A percentile compares a stretch with the other conserved stretches of the same genome.
Conservation (phyloP, 2,113 vertebrate genomes). For the Acanthochromis polyacanthus region DNA sequence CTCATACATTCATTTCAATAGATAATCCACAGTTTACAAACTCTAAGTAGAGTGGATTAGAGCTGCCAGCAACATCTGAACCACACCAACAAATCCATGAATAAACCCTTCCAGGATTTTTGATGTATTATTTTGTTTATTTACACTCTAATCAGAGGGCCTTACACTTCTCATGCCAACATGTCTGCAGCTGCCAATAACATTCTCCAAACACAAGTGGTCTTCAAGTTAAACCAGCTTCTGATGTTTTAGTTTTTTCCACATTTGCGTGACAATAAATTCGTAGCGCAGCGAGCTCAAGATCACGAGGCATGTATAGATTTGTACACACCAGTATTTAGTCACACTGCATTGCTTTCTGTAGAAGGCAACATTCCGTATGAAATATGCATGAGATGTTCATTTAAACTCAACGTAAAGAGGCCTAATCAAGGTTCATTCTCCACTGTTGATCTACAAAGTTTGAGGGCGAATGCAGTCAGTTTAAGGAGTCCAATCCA, state of each 20-base stretch:
- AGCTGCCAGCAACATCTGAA: conserved; percentile 39
- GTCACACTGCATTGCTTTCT: background rate
- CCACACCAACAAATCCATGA: background rate
- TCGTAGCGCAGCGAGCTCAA: background rate
- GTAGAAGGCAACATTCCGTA: conserved; percentile 3
- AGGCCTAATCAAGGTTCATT: conserved; percentile 2
- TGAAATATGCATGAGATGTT: conserved; percentile 18
- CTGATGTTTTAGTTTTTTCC: background rate
- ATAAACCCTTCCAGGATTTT: background rate
- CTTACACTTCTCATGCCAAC: conserved; percentile 3
- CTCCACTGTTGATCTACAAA: background rate
- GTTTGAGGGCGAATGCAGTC: conserved; percentile 11
- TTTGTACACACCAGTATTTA: background rate
- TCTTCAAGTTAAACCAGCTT: background rate
- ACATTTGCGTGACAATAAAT: conserved; percentile 5
- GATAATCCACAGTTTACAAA: conserved; percentile 30
- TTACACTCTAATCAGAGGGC: conserved; percentile 2
- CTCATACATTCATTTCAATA: background rate
- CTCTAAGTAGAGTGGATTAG: background rate
- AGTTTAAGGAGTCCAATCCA: conserved; percentile 6
- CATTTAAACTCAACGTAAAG: conserved; percentile 4
- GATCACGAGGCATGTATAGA: background rate
- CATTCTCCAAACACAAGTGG: conserved; percentile 16
- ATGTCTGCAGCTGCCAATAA: conserved; percentile 30
- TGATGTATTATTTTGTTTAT: conserved; percentile 30